Evolutionary conservation across 2,888 invertebrate genomes (phyloP), one percentile per base, ranked within the genome.

Genomic region (Agrotis segetum): DNA sequence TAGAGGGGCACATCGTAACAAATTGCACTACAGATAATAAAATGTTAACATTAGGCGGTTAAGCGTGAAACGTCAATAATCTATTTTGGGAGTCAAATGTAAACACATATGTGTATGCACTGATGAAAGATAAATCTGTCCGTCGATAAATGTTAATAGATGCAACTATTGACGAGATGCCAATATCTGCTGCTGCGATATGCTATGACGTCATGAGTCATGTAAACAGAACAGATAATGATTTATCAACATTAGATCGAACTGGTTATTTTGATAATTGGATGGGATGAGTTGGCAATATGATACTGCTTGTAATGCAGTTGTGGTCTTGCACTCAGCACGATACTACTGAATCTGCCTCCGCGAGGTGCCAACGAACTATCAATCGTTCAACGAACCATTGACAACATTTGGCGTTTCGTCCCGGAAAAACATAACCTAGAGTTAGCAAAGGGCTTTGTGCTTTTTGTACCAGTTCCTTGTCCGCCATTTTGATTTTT

Each of bases 141-240:
- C 21, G 46, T 77, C 63, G 55, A 77, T 74, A 76, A 71, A 73
- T 71, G 72, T 75, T 71, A 73, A 75, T 68, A 69, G 74, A 69
- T 84, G 81, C 77, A 80, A 70, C 53, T 69, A 73, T 80, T 80
- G 85, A 84, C 58, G 70, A 19, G 44, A 55, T 85, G 85, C 85
- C 85, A 85, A 85, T 82, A 77, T 67, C 49, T 71, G 40, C 49
- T 71, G 40, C 34, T 78, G 62, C 78, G 74, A 75, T 74, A 66
- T 68, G 49, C 46, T 58, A 58, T 66, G 73, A 82, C 65, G 79
- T 68, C 71, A 75, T 29, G 44, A 19, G 14, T 44, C 71, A 67
- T 68, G 81, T 81, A 84, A 82, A 84, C 79, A 84, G 60, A 60
- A 52, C 24, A 71, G 47, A 79, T 75, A 47, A 21, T 62, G 55